Conservation (phyloP, 2,888 invertebrate genomes). For the Metopia argyrocephala region DNA sequence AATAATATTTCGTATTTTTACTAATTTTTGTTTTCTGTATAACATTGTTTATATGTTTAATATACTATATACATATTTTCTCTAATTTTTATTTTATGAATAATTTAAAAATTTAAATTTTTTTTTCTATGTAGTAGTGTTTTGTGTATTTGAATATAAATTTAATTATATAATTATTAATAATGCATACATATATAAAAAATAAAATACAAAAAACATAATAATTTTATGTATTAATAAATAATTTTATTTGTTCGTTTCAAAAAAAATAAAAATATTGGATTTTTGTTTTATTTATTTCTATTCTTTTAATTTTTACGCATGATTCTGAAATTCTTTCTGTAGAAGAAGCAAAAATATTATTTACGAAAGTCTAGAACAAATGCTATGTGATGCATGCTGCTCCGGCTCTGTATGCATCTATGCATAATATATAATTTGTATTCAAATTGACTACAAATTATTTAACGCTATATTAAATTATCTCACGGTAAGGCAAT, state of each 20-base stretch:
- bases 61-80: conserved; percentile 6
- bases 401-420: too few relatives aligned
- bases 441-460: too few relatives aligned
- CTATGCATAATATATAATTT: too few relatives aligned
- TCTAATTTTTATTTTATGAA: conserved; percentile 7
- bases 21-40: conserved; percentile 18
- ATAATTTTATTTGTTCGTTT: conserved; percentile 68
- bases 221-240: conserved; percentile 66
- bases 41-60: conserved; percentile 26
- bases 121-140: conserved; percentile 36
- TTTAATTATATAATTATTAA: conserved; percentile 1
- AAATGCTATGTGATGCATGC: too few relatives aligned
- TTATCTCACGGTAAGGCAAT: too few relatives aligned
- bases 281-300: conserved; percentile 63
- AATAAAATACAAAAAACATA: background rate
- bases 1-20: conserved; percentile 11
- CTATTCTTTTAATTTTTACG: too few relatives aligned
- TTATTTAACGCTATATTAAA: too few relatives aligned
- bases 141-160: background rate
- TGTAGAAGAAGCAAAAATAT: too few relatives aligned
- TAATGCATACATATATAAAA: conserved; percentile 21
- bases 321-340: too few relatives aligned
- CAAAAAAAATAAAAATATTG: conserved; percentile 53
- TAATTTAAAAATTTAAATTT: conserved; percentile 29
- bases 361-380: too few relatives aligned